Evolutionary conservation across 2,888 invertebrate genomes (phyloP).

Genomic region (Agrenia bidenticulata): DNA sequence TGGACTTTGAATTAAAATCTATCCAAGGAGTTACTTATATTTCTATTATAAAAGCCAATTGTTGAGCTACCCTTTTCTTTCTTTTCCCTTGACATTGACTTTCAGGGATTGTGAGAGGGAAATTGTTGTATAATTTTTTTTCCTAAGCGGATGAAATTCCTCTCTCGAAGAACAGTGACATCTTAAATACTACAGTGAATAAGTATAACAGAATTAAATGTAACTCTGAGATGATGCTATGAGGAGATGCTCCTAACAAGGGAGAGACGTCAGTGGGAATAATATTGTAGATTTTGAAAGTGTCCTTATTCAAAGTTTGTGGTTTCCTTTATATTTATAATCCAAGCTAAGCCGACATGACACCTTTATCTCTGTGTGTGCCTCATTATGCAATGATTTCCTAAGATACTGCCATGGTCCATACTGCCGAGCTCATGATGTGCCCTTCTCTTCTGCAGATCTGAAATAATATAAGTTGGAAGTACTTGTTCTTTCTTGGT

Average conservation of each 20-base stretch:
- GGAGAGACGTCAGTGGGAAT: no score
- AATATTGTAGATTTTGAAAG: no score
- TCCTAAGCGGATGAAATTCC: not conserved
- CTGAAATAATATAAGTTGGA: not conserved
- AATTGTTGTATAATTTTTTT: no score
- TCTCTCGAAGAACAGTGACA: not conserved
- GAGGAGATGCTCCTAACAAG: no score
- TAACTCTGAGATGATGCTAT: no score
- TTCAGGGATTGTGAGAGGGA: conserved; percentile 1
- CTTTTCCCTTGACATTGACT: conserved; percentile 1
- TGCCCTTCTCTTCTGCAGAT: not conserved
- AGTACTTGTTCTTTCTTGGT: not conserved
- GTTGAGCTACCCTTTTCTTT: conserved; percentile 2
- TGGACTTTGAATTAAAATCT: not conserved
- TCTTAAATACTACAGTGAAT: not conserved
- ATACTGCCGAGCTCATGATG: not conserved
- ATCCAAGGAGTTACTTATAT: not conserved
- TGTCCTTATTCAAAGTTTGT: not conserved
- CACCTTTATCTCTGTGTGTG: conserved; percentile 14
- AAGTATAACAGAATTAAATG: no score
- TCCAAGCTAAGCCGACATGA: conserved; percentile 18
- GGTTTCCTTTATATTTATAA: conserved; percentile 15
- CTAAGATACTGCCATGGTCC: conserved; percentile 1
- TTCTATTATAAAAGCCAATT: not conserved
- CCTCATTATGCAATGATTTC: conserved; percentile 14